phyloP scores from a whole-genome alignment of 2,113 vertebrate species.

The Paralichthys olivaceus region DNA sequence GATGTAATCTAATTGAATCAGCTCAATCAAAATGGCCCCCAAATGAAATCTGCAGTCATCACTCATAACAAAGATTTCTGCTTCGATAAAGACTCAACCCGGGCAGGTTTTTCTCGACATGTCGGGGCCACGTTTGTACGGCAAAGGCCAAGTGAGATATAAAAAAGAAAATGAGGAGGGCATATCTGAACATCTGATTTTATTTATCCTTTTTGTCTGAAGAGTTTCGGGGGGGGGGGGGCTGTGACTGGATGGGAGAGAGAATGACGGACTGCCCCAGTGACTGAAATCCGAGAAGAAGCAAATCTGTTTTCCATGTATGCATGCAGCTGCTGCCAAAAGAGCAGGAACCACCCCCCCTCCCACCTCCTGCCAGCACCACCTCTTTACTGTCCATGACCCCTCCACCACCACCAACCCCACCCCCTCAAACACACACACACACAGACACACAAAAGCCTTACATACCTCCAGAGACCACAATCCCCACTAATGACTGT shows the following conservation, averaged over 20 bases:
- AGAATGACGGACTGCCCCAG: constrained; percentile 68
- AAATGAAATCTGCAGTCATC: constrained; percentile 68
- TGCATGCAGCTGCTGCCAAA: constrained; percentile 78
- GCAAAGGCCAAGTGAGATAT: constrained; percentile 57
- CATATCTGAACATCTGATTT: constrained; percentile 79
- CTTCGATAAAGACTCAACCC: constrained; percentile 46
- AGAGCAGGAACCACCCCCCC: constrained; percentile 55
- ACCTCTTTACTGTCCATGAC: constrained; percentile 67
- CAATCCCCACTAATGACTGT: constrained; percentile 69
- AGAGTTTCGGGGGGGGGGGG: constrained; percentile 22
- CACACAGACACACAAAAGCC: constrained; percentile 41
- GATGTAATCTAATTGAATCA: constrained; percentile 72
- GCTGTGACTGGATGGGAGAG: constrained; percentile 64
- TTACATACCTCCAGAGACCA: constrained; percentile 59
- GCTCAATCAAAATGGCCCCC: constrained; percentile 60
- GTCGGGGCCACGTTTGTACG: constrained; percentile 34
- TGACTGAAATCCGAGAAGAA: constrained; percentile 80
- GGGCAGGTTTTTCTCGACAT: constrained; percentile 28
- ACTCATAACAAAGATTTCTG: constrained; percentile 53
- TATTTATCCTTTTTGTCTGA: constrained; percentile 75
- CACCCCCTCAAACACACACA: background rate
- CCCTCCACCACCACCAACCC: background rate
- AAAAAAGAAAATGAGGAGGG: constrained; percentile 22
- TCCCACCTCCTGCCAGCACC: constrained; percentile 44
- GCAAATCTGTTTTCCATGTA: constrained; percentile 83